These are phyloP conservation scores for Dromiciops gliroides DNA, from an alignment of 2,113 vertebrate species.

Conservation along the genomic window DNA sequence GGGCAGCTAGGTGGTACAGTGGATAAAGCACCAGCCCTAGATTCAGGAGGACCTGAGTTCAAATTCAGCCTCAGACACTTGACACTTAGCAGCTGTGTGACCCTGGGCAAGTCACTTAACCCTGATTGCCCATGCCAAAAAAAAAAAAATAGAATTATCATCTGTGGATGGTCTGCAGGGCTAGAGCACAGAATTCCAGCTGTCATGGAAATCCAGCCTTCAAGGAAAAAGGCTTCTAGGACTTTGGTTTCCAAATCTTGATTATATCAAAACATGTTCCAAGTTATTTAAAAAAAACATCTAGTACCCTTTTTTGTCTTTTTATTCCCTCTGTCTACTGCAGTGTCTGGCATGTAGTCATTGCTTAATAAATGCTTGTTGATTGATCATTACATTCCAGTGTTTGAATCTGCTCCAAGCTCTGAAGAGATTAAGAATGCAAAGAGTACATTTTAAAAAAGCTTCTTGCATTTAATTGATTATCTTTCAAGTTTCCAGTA, in stretches of 20 bases:
- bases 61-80: too few relatives aligned
- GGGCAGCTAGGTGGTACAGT: too few relatives aligned
- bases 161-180: background rate
- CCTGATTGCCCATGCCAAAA: too few relatives aligned
- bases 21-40: too few relatives aligned
- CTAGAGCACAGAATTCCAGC: background rate
- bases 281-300: background rate
- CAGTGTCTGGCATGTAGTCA: background rate
- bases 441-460: background rate
- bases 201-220: background rate
- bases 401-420: slow-evolving; percentile 14
- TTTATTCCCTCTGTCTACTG: background rate
- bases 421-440: background rate
- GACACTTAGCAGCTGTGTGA: too few relatives aligned
- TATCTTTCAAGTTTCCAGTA: background rate
- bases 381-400: background rate
- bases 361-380: background rate
- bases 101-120: too few relatives aligned
- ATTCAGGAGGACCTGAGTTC: too few relatives aligned
- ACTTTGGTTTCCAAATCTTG: background rate
- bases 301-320: background rate
- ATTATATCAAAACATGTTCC: background rate
- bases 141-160: background rate
- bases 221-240: background rate
- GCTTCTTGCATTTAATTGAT: background rate